phyloP scores from a whole-genome alignment of 2,113 vertebrate species.

The Nycticorax nycticorax region DNA sequence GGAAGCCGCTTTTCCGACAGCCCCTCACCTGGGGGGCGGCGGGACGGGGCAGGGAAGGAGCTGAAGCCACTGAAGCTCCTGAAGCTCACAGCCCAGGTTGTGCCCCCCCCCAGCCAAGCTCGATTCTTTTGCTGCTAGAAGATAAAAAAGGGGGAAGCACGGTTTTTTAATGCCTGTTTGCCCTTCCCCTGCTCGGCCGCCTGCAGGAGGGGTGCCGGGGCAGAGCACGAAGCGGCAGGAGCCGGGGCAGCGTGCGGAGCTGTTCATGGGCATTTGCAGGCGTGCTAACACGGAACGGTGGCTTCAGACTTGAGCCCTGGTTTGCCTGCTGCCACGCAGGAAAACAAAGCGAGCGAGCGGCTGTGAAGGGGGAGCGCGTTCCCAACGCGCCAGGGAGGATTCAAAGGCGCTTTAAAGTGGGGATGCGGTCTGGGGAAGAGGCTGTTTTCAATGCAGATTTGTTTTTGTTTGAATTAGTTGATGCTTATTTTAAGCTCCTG shows the following conservation, averaged over 20 bases:
- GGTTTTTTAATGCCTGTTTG: rapidly evolving
- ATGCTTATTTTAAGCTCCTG: slow-evolving; percentile 61
- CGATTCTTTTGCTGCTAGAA: rapidly evolving
- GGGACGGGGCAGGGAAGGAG: neutral
- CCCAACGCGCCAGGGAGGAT: slow-evolving; percentile 25
- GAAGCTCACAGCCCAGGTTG: rapidly evolving
- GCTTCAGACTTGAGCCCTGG: slow-evolving; percentile 12
- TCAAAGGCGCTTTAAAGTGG: slow-evolving; percentile 58
- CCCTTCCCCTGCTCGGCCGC: neutral
- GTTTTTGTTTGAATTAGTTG: slow-evolving; percentile 59
- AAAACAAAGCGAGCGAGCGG: neutral
- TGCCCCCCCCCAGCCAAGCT: neutral
- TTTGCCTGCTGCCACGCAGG: neutral
- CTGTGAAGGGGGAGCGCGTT: neutral
- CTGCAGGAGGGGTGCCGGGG: neutral
- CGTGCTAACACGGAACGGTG: neutral
- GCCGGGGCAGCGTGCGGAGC: neutral
- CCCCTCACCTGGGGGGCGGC: too few relatives aligned
- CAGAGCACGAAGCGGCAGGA: rapidly evolving
- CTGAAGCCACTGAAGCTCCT: neutral
- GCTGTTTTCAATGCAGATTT: slow-evolving; percentile 55
- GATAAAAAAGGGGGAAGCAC: rapidly evolving
- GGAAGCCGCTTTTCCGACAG: neutral
- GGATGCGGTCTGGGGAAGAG: slow-evolving; percentile 25
- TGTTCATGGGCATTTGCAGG: neutral